These are phyloP conservation scores for Napeogenes inachia DNA, from an alignment of 2,888 invertebrate species.

Conservation along the genomic window DNA sequence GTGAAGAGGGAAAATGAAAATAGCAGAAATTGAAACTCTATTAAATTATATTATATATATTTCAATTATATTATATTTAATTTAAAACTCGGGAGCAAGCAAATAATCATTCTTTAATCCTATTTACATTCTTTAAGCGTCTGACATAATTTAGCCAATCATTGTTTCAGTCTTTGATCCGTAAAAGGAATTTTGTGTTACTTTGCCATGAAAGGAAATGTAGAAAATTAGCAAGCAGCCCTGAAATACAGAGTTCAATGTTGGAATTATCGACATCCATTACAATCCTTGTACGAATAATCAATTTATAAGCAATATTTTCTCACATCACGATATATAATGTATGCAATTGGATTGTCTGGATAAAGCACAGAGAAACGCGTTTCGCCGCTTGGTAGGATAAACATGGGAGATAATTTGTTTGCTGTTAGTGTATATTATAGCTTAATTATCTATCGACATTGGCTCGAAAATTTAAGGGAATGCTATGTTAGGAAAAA, in stretches of 20 bases:
- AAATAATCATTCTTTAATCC: not conserved
- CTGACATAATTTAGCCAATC: no score
- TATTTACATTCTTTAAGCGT: not conserved
- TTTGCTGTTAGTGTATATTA: not conserved
- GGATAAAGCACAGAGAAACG: not conserved
- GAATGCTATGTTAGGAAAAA: slow-evolving; percentile 45
- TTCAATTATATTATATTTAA: no score
- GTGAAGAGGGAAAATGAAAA: no score
- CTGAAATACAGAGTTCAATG: slow-evolving; percentile 59
- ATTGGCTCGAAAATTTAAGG: slow-evolving; percentile 32
- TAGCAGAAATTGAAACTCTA: no score
- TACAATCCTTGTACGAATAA: slow-evolving; percentile 36
- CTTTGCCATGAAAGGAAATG: slow-evolving; percentile 64
- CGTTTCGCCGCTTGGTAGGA: not conserved
- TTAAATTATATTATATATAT: no score
- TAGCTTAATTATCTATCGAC: slow-evolving; percentile 40
- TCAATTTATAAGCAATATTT: slow-evolving; percentile 47
- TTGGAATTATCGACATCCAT: slow-evolving; percentile 43
- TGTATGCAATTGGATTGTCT: slow-evolving; percentile 12
- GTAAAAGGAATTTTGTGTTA: slow-evolving; percentile 58
- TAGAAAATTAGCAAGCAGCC: slow-evolving; percentile 64
- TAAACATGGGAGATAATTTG: slow-evolving; percentile 3
- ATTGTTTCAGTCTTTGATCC: slow-evolving; percentile 50
- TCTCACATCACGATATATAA: slow-evolving; percentile 45
- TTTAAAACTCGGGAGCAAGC: no score